Percentiles rank a stretch among this genome's conserved stretches.
Evolutionary conservation across 2,888 invertebrate genomes (phyloP).

Genomic region (Nebria salina): DNA sequence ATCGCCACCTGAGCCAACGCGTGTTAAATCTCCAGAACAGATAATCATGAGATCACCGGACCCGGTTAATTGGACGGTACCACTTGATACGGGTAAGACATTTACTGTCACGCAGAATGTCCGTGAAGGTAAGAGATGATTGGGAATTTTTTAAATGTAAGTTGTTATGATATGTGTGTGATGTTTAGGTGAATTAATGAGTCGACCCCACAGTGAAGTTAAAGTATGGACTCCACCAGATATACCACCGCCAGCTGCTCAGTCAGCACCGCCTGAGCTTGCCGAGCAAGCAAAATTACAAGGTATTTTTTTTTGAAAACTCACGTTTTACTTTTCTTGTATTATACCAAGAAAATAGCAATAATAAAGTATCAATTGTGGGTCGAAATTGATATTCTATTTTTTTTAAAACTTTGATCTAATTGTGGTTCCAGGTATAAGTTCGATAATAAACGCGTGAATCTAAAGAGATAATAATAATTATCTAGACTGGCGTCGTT

Average conservation of each 20-base stretch:
- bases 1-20: slow-evolving; percentile 91
- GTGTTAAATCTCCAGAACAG: slow-evolving; percentile 93
- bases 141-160: not conserved
- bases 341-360: not conserved
- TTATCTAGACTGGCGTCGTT: not conserved
- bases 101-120: slow-evolving; percentile 94
- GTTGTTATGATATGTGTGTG: slow-evolving; percentile 26
- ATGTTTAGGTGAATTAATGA: slow-evolving; percentile 75
- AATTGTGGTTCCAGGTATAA: slow-evolving; percentile 63
- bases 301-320: slow-evolving; percentile 50
- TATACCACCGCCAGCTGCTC: slow-evolving; percentile 71
- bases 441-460: slow-evolving; percentile 50
- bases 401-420: slow-evolving; percentile 52
- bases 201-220: slow-evolving; percentile 89
- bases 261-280: slow-evolving; percentile 74
- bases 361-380: no score
- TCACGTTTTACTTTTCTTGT: no score
- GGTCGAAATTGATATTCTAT: no score
- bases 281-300: slow-evolving; percentile 69
- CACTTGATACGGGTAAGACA: slow-evolving; percentile 91
- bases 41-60: slow-evolving; percentile 93
- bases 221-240: slow-evolving; percentile 78
- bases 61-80: slow-evolving; percentile 95
- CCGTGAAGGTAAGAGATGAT: slow-evolving; percentile 70
- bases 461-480: slow-evolving; percentile 19